phyloP scores from a whole-genome alignment of 2,888 invertebrate genomes.

The Zonitis immaculata region DNA sequence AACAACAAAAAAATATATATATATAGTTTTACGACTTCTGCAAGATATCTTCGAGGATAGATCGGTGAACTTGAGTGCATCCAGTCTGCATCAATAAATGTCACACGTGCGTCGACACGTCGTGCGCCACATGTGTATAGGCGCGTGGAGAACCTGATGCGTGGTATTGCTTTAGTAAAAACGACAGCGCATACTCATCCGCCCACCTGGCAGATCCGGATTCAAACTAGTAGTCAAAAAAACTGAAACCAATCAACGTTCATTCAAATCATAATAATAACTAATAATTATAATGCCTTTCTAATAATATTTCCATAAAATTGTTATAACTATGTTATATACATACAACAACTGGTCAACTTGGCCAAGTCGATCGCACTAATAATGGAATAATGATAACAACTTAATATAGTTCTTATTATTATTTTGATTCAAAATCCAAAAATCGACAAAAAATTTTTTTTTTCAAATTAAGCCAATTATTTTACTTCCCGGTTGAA shows the following conservation, averaged over 20 bases:
- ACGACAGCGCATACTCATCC: slow-evolving; percentile 15
- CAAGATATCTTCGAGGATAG: slow-evolving; percentile 4
- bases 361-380: too few relatives aligned
- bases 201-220: slow-evolving; percentile 15
- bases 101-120: slow-evolving; percentile 38
- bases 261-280: slow-evolving; percentile 1
- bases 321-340: too few relatives aligned
- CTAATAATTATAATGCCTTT: too few relatives aligned
- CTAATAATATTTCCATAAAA: too few relatives aligned
- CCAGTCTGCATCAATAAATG: slow-evolving; percentile 30
- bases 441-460: too few relatives aligned
- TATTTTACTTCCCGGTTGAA: not conserved
- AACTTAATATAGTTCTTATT: too few relatives aligned
- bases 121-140: slow-evolving; percentile 33
- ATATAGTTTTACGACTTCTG: slow-evolving; percentile 10
- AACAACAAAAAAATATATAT: slow-evolving; percentile 4
- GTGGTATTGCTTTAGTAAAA: slow-evolving; percentile 11
- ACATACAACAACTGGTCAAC: too few relatives aligned
- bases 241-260: slow-evolving; percentile 3
- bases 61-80: slow-evolving; percentile 20
- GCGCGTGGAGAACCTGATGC: slow-evolving; percentile 20
- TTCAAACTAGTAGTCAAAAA: slow-evolving; percentile 9
- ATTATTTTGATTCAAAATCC: too few relatives aligned
- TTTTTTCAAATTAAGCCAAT: too few relatives aligned
- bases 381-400: too few relatives aligned